phyloP scores from a whole-genome alignment of 2,797 vertebrate species.

The Lacerta viridis region DNA sequence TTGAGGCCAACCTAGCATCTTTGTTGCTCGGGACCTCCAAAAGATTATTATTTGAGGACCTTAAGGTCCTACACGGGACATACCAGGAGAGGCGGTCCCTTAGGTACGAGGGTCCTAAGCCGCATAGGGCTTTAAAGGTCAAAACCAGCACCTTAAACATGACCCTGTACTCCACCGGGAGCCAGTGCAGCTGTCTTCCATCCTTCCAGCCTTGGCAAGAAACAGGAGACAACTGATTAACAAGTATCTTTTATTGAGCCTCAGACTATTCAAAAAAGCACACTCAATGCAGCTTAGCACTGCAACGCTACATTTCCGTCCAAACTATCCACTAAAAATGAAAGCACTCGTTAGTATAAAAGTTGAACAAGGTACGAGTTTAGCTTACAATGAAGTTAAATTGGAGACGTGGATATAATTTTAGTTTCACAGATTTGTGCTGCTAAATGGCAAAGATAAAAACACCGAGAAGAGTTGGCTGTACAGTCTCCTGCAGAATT shows the following conservation, averaged over 20 bases:
- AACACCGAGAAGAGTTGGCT: not conserved
- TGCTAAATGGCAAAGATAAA: not conserved
- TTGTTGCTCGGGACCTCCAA: too few relatives aligned
- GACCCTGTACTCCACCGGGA: too few relatives aligned
- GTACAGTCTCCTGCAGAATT: not conserved
- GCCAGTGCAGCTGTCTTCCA: not conserved
- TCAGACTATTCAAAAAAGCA: slow-evolving; percentile 22
- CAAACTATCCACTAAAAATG: slow-evolving; percentile 41
- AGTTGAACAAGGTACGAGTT: not conserved
- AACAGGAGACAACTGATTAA: slow-evolving; percentile 31
- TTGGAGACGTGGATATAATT: not conserved
- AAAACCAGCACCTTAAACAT: too few relatives aligned
- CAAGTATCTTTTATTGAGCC: slow-evolving; percentile 67
- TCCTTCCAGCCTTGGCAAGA: slow-evolving; percentile 9
- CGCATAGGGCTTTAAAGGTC: too few relatives aligned
- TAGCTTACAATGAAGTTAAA: not conserved
- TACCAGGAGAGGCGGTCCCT: too few relatives aligned
- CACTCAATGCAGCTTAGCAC: slow-evolving; percentile 29
- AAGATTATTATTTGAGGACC: too few relatives aligned
- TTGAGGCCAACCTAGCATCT: too few relatives aligned
- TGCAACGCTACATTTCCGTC: slow-evolving; percentile 27
- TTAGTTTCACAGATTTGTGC: not conserved
- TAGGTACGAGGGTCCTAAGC: too few relatives aligned
- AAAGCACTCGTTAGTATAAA: not conserved
- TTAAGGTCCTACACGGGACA: too few relatives aligned